phyloP scores from a whole-genome alignment of 2,888 invertebrate genomes.

The Coelopa pilipes region DNA sequence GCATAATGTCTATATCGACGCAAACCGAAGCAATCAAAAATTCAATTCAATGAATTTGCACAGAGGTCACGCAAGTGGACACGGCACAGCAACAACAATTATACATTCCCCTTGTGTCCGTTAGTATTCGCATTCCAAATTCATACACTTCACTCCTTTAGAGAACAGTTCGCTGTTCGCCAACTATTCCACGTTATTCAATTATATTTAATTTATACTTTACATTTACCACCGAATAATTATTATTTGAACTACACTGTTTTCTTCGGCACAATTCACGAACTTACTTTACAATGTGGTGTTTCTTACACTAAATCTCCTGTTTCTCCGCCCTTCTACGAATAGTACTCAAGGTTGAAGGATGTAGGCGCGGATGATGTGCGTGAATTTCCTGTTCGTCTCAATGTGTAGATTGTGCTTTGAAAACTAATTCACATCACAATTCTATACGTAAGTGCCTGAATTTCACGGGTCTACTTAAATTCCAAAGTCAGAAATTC shows the following conservation, averaged over 20 bases:
- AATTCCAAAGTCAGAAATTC: neutral
- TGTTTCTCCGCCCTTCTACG: neutral
- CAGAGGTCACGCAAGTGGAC: slow-evolving; percentile 5
- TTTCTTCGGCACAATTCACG: neutral
- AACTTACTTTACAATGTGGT: slow-evolving; percentile 15
- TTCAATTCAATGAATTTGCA: slow-evolving; percentile 21
- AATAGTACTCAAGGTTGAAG: no score
- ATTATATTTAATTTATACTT: slow-evolving; percentile 15
- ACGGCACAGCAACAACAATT: slow-evolving; percentile 7
- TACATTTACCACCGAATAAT: neutral
- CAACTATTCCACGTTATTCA: slow-evolving; percentile 9
- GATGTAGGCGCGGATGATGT: no score
- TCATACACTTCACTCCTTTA: neutral
- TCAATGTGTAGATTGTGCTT: no score
- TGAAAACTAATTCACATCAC: neutral
- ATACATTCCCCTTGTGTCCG: neutral
- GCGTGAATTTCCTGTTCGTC: no score
- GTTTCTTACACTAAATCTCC: neutral
- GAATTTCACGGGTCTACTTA: no score
- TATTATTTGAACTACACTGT: slow-evolving; percentile 13
- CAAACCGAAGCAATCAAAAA: neutral
- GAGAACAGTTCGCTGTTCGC: neutral
- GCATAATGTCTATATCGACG: neutral
- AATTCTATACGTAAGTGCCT: neutral
- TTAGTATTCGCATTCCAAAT: slow-evolving; percentile 5